Percentiles rank a stretch among this genome's conserved stretches.
phyloP scores from a whole-genome alignment of 2,888 invertebrate species.

The Hofmannophila pseudospretella region DNA sequence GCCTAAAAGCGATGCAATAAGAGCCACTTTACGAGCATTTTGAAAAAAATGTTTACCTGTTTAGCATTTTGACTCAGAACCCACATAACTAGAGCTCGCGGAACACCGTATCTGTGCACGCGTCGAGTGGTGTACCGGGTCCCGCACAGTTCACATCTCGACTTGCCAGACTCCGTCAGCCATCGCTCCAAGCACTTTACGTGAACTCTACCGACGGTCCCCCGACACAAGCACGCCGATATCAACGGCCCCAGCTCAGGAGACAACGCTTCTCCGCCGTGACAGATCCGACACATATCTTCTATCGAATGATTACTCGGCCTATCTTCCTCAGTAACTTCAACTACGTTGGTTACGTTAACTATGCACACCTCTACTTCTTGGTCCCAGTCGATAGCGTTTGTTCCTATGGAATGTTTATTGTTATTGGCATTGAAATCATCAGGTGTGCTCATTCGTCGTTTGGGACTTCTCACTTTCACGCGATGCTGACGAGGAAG shows the following conservation, averaged over 20 bases:
- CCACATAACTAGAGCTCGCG: constrained; percentile 79
- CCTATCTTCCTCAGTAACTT: constrained; percentile 27
- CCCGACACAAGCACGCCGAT: constrained; percentile 72
- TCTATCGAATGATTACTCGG: constrained; percentile 49
- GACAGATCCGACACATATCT: constrained; percentile 69
- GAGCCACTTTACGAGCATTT: too few species aligned
- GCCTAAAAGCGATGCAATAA: too few species aligned
- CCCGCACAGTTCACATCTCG: constrained; percentile 85
- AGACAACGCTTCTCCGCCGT: constrained; percentile 51
- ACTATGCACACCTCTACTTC: constrained; percentile 28
- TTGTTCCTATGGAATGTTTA: constrained; percentile 26
- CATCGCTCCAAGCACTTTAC: constrained; percentile 85
- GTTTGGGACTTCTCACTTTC: constrained; percentile 60
- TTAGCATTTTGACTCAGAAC: constrained; percentile 71
- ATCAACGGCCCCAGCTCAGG: constrained; percentile 52
- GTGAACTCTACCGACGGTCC: constrained; percentile 85
- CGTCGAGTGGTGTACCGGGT: constrained; percentile 81
- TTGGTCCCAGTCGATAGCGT: constrained; percentile 36
- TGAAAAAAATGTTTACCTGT: too few species aligned
- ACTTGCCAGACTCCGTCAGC: constrained; percentile 85
- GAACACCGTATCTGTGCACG: constrained; percentile 78
- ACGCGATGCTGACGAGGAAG: constrained; percentile 46
- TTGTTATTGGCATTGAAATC: constrained; percentile 16
- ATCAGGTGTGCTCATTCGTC: constrained; percentile 29
- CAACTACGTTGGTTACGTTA: constrained; percentile 14